Evolutionary conservation across 2,797 vertebrate genomes (phyloP).

Genomic region (Brachymystax lenok): DNA sequence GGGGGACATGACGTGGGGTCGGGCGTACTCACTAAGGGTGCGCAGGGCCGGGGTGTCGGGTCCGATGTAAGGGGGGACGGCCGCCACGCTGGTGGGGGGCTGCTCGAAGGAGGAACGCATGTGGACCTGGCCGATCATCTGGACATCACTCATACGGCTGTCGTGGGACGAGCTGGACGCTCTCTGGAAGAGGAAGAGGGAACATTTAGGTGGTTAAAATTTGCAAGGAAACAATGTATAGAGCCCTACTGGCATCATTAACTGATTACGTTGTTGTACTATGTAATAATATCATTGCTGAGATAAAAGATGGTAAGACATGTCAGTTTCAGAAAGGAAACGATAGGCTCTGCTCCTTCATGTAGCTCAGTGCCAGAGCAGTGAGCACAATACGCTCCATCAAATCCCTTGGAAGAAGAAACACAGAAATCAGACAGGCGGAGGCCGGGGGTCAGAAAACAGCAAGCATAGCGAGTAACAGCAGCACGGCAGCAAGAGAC

Average conservation of each 20-base stretch:
- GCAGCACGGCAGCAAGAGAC: too few species aligned
- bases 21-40: slow-evolving; percentile 95
- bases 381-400: too few species aligned
- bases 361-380: too few species aligned
- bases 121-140: slow-evolving; percentile 82
- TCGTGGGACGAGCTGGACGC: slow-evolving; percentile 92
- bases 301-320: background rate
- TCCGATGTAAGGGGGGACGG: slow-evolving; percentile 94
- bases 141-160: slow-evolving; percentile 85
- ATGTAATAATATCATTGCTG: background rate
- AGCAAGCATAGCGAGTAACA: too few species aligned
- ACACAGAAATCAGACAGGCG: too few species aligned
- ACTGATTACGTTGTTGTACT: background rate
- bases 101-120: slow-evolving; percentile 90
- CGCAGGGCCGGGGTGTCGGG: slow-evolving; percentile 94
- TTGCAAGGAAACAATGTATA: background rate
- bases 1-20: slow-evolving; percentile 97
- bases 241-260: background rate
- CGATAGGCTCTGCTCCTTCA: too few species aligned
- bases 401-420: too few species aligned
- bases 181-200: slow-evolving; percentile 79
- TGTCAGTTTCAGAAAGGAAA: background rate
- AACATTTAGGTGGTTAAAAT: background rate
- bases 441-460: too few species aligned
- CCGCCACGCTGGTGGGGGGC: slow-evolving; percentile 88